Evolutionary conservation across 2,797 vertebrate species (phyloP).

Genomic region (Gallinago stenura): DNA sequence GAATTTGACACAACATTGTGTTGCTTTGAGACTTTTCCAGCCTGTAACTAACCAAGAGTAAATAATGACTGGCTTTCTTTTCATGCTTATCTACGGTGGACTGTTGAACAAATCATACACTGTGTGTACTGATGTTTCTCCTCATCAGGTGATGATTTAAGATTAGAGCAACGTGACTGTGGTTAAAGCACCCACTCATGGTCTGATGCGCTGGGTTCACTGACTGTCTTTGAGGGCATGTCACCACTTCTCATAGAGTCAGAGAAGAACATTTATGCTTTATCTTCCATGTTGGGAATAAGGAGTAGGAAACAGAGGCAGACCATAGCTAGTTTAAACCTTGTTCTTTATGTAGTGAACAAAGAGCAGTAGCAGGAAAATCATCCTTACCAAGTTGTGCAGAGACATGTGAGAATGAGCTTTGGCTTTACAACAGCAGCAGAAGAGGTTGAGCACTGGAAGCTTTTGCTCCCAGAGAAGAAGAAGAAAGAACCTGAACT

Average conservation of each 20-base stretch:
- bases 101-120: not conserved
- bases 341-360: not conserved
- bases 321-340: not conserved
- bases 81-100: not conserved
- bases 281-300: not conserved
- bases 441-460: not conserved
- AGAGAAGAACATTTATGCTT: not conserved
- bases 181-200: not conserved
- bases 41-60: not conserved
- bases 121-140: not conserved
- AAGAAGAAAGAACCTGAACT: not conserved
- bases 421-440: not conserved
- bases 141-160: not conserved
- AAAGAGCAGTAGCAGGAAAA: not conserved
- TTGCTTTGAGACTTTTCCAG: not conserved
- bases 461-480: not conserved
- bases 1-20: not conserved
- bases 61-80: not conserved
- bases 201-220: not conserved
- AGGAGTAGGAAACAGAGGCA: not conserved
- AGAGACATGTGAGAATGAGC: not conserved
- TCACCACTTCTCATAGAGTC: not conserved
- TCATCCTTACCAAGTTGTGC: not conserved
- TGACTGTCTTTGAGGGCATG: not conserved
- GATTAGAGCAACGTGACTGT: not conserved